Percentiles rank a stretch among this genome's conserved stretches.
Evolutionary conservation across 2,797 vertebrate species (phyloP).

Genomic region (Morelia viridis): DNA sequence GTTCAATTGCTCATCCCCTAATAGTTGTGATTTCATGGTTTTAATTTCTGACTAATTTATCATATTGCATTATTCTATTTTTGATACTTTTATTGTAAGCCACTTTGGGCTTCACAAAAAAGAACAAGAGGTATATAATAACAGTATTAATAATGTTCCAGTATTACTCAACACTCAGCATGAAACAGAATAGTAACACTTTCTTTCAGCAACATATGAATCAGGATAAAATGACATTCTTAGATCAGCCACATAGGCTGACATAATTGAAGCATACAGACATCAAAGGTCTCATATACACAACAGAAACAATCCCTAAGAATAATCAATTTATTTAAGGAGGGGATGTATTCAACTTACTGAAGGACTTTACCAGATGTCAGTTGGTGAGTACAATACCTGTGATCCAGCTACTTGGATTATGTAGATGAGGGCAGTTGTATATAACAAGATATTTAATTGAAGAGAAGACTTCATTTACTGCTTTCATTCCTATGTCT

Average conservation of each 20-base stretch:
- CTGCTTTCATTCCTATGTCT: constrained; percentile 96
- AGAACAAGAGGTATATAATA: not conserved
- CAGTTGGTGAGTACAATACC: constrained; percentile 76
- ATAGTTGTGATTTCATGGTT: not conserved
- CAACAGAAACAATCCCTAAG: not conserved
- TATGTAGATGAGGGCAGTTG: constrained; percentile 98
- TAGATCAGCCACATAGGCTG: not conserved
- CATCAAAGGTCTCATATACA: not conserved
- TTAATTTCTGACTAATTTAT: not conserved
- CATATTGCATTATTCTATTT: not conserved
- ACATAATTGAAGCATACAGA: not conserved
- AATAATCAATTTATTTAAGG: not conserved
- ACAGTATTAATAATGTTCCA: not conserved
- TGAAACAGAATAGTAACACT: not conserved
- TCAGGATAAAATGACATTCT: not conserved
- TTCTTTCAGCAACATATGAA: not conserved
- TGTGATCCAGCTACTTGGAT: constrained; percentile 97
- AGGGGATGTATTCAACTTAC: not conserved
- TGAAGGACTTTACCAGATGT: constrained; percentile 38
- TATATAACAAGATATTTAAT: constrained; percentile 98
- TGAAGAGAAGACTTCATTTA: constrained; percentile 96
- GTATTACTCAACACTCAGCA: not conserved
- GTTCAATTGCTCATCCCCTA: not conserved
- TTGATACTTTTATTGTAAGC: not conserved
- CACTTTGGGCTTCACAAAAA: not conserved